phyloP scores from a whole-genome alignment of 1,140 invertebrate species.

The Drosophila simulans region DNA sequence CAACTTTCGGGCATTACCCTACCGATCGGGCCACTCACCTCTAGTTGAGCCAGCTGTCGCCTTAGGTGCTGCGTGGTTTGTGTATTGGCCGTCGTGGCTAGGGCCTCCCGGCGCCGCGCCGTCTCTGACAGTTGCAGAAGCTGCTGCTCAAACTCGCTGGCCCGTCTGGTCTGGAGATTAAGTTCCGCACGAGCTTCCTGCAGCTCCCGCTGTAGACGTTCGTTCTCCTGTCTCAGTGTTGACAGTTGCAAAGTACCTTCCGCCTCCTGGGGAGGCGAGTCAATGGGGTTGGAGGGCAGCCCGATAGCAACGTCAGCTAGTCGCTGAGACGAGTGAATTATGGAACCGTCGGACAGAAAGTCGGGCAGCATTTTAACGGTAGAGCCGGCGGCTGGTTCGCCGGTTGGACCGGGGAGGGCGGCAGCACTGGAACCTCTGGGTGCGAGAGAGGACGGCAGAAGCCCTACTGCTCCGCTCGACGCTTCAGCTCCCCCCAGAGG shows the following conservation, averaged over 20 bases:
- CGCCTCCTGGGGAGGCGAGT: slow-evolving; percentile 77
- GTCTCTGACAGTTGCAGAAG: slow-evolving; percentile 84
- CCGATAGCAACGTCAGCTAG: slow-evolving; percentile 85
- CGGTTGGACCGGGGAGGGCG: slow-evolving; percentile 19
- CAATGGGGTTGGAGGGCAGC: slow-evolving; percentile 72
- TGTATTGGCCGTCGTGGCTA: slow-evolving; percentile 82
- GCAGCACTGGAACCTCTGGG: slow-evolving; percentile 35
- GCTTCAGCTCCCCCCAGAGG: slow-evolving; percentile 64
- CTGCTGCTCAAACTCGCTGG: slow-evolving; percentile 86
- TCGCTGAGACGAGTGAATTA: slow-evolving; percentile 85
- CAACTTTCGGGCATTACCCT: too few relatives aligned
- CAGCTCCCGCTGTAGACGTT: slow-evolving; percentile 86
- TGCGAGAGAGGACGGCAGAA: slow-evolving; percentile 8
- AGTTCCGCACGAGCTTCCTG: slow-evolving; percentile 86
- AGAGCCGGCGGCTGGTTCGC: slow-evolving; percentile 38
- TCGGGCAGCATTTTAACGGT: slow-evolving; percentile 87
- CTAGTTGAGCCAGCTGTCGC: slow-evolving; percentile 87
- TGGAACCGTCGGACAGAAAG: slow-evolving; percentile 90
- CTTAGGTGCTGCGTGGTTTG: slow-evolving; percentile 86
- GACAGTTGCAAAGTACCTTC: slow-evolving; percentile 49
- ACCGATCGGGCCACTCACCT: slow-evolving; percentile 75
- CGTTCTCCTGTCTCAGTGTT: slow-evolving; percentile 86
- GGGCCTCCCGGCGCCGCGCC: slow-evolving; percentile 70
- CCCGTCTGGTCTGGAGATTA: slow-evolving; percentile 85
- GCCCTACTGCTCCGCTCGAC: slow-evolving; percentile 79